Conservation (phyloP, 2,888 invertebrate species). For the Hemithea aestivaria region DNA sequence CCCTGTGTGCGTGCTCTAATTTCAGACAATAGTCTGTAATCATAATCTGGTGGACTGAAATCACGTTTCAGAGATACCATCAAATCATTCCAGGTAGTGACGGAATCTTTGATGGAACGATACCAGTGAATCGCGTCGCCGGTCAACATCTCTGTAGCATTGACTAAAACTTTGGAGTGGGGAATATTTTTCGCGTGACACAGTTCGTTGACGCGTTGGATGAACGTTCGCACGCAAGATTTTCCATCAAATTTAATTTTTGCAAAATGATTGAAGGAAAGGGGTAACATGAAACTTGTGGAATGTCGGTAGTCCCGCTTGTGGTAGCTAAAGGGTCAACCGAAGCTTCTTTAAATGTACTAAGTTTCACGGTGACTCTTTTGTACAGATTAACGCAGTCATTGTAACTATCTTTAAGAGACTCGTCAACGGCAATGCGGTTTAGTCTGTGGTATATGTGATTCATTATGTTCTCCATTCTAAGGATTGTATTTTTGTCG, state of each 20-base stretch:
- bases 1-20: no score
- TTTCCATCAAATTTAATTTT: background rate
- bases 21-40: no score
- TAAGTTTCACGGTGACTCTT: background rate
- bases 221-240: constrained; percentile 3
- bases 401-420: background rate
- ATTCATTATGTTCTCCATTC: background rate
- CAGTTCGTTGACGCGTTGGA: constrained; percentile 1
- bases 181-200: background rate
- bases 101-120: background rate
- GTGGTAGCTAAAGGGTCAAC: background rate
- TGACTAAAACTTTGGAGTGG: background rate
- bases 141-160: constrained; percentile 4
- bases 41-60: no score
- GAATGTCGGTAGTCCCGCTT: no score
- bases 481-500: background rate
- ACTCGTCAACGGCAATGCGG: background rate
- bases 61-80: no score
- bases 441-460: constrained; percentile 1
- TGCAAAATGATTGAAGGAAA: background rate
- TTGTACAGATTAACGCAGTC: background rate
- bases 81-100: constrained; percentile 1
- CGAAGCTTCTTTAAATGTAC: background rate
- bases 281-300: no score
- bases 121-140: constrained; percentile 7